Conservation (phyloP, 2,113 vertebrate species). For the Neogobius melanostomus region DNA sequence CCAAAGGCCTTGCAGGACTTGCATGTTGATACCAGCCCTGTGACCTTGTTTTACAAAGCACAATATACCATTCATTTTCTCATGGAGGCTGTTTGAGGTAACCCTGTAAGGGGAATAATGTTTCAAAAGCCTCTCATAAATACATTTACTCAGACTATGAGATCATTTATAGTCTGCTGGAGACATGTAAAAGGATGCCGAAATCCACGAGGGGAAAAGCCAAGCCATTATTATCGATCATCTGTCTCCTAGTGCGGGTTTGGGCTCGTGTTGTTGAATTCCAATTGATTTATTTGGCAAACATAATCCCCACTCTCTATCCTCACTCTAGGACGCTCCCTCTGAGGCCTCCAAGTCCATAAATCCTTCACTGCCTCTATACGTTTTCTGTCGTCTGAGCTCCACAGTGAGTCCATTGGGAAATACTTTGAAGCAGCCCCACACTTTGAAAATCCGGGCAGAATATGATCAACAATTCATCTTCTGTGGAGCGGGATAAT, state of each 20-base stretch:
- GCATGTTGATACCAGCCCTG: background rate
- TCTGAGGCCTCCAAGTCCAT: background rate
- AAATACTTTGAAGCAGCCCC: background rate
- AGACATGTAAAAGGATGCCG: background rate
- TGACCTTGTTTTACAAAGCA: slow-evolving; percentile 20
- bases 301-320: background rate
- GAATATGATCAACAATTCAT: background rate
- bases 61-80: background rate
- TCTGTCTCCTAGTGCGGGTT: slow-evolving; percentile 8
- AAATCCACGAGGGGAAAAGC: background rate
- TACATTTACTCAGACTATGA: background rate
- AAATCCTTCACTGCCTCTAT: background rate
- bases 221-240: slow-evolving; percentile 10
- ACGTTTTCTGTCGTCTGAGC: background rate
- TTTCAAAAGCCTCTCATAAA: background rate
- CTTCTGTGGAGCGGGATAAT: background rate
- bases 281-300: slow-evolving; percentile 3
- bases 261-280: background rate
- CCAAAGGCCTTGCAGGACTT: slow-evolving; percentile 2
- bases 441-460: background rate
- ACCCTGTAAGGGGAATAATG: background rate
- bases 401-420: background rate
- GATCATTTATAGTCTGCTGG: background rate
- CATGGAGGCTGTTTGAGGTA: background rate
- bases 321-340: background rate